Evolutionary conservation across 1,140 invertebrate genomes (phyloP).

Genomic region (Sminthurides bifidus): DNA sequence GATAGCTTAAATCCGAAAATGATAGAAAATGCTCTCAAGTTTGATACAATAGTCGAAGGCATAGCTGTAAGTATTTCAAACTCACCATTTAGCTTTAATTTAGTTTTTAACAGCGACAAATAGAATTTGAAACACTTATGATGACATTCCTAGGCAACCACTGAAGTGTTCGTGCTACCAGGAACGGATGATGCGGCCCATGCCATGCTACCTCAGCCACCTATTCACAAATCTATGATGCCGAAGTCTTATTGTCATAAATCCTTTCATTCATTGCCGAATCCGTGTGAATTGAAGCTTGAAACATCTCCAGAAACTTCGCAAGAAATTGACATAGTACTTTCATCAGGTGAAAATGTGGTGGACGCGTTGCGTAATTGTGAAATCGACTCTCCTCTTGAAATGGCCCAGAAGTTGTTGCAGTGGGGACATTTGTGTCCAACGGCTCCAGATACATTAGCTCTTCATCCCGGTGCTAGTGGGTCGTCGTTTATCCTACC

Average conservation of each 20-base stretch:
- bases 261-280: slow-evolving; percentile 22
- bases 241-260: slow-evolving; percentile 6
- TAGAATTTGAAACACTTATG: not conserved
- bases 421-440: slow-evolving; percentile 30
- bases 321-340: slow-evolving; percentile 15
- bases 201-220: slow-evolving; percentile 27
- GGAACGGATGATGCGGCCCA: slow-evolving; percentile 20
- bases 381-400: slow-evolving; percentile 4
- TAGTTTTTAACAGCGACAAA: not conserved
- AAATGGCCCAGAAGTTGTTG: slow-evolving; percentile 25
- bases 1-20: not conserved
- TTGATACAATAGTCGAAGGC: slow-evolving; percentile 19
- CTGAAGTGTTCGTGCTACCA: slow-evolving; percentile 27
- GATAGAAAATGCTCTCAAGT: slow-evolving; percentile 11
- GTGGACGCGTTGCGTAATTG: slow-evolving; percentile 24
- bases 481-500: slow-evolving; percentile 21
- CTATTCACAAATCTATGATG: slow-evolving; percentile 22
- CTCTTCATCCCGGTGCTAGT: slow-evolving; percentile 17
- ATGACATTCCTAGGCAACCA: slow-evolving; percentile 18
- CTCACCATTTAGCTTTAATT: slow-evolving; percentile 3
- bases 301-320: not conserved
- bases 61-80: slow-evolving; percentile 16
- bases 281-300: slow-evolving; percentile 20
- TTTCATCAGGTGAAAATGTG: slow-evolving; percentile 23
- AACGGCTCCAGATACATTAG: slow-evolving; percentile 28